These are phyloP conservation scores for Pollenia griseotomentosa DNA, from an alignment of 2,888 invertebrate species.

Conservation along the genomic window DNA sequence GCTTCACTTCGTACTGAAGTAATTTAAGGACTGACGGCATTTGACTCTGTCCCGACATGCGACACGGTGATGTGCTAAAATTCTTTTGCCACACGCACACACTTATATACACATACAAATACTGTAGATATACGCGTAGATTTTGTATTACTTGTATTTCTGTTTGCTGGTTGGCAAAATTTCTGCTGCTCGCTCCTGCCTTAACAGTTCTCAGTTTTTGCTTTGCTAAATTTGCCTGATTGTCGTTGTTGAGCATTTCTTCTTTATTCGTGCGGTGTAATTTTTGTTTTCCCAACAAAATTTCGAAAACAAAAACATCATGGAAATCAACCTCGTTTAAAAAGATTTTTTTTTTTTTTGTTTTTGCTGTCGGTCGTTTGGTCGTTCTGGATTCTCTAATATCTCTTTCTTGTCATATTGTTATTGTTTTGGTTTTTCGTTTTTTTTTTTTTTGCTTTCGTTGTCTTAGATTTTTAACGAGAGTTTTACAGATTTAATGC, in stretches of 20 bases:
- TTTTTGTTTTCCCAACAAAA: conserved; percentile 47
- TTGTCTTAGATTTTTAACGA: conserved; percentile 7
- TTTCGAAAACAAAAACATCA: conserved; percentile 37
- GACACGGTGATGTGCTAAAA: conserved; percentile 68
- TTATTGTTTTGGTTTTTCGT: background rate
- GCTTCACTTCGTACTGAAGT: conserved; percentile 72
- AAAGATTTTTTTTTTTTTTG: conserved; percentile 30
- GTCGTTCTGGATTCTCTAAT: conserved; percentile 35
- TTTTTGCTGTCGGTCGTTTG: conserved; percentile 9
- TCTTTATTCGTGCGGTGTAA: conserved; percentile 66
- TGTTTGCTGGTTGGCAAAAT: conserved; percentile 45
- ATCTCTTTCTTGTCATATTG: conserved; percentile 44
- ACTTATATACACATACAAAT: background rate
- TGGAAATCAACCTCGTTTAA: conserved; percentile 50
- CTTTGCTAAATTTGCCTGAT: conserved; percentile 21
- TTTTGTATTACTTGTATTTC: conserved; percentile 50
- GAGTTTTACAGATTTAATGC: conserved; percentile 39
- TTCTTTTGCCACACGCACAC: conserved; percentile 56
- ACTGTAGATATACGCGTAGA: background rate
- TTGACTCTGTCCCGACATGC: conserved; percentile 71
- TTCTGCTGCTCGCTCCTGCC: conserved; percentile 54
- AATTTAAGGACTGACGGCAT: conserved; percentile 72
- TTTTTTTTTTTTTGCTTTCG: background rate
- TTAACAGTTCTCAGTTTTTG: conserved; percentile 37
- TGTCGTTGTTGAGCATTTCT: conserved; percentile 38